Conservation (phyloP, 2,113 vertebrate species). For the Pseudorhombus dupliciocellatus region DNA sequence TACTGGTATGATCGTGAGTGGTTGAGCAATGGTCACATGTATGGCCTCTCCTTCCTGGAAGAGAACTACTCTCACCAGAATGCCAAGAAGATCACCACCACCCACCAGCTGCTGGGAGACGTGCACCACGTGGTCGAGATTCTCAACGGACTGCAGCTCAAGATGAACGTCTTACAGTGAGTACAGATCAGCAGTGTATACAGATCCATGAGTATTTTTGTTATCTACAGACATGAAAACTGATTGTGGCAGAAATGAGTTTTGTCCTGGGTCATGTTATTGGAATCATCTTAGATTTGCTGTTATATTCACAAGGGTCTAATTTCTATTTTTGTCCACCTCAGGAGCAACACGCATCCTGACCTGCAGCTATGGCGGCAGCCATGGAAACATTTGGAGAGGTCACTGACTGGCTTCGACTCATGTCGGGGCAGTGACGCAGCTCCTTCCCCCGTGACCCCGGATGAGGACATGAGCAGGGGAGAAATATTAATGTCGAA, state of each 20-base stretch:
- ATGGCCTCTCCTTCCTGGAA: slow-evolving; percentile 91
- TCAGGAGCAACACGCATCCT: slow-evolving; percentile 89
- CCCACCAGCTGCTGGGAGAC: slow-evolving; percentile 96
- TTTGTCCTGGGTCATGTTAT: background rate
- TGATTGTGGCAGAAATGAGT: background rate
- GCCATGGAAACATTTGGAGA: slow-evolving; percentile 90
- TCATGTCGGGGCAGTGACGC: slow-evolving; percentile 57
- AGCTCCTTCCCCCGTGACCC: slow-evolving; percentile 60
- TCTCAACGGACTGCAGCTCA: slow-evolving; percentile 93
- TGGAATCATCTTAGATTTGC: background rate
- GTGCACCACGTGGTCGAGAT: slow-evolving; percentile 93
- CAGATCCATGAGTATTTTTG: background rate
- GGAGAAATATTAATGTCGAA: slow-evolving; percentile 72
- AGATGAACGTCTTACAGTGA: slow-evolving; percentile 97
- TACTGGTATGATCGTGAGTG: slow-evolving; percentile 98
- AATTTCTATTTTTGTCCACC: background rate
- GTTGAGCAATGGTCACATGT: slow-evolving; percentile 93
- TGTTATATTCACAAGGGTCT: background rate
- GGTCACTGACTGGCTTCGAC: slow-evolving; percentile 76
- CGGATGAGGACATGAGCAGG: slow-evolving; percentile 71
- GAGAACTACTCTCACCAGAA: slow-evolving; percentile 98
- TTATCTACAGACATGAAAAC: background rate
- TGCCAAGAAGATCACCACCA: slow-evolving; percentile 94
- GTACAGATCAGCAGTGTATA: slow-evolving; percentile 38
- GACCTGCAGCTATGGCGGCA: slow-evolving; percentile 93